A percentile compares a stretch with the other conserved stretches of the same genome.
Evolutionary conservation across 2,113 vertebrate species (phyloP).

Genomic region (Spermophilus dauricus): DNA sequence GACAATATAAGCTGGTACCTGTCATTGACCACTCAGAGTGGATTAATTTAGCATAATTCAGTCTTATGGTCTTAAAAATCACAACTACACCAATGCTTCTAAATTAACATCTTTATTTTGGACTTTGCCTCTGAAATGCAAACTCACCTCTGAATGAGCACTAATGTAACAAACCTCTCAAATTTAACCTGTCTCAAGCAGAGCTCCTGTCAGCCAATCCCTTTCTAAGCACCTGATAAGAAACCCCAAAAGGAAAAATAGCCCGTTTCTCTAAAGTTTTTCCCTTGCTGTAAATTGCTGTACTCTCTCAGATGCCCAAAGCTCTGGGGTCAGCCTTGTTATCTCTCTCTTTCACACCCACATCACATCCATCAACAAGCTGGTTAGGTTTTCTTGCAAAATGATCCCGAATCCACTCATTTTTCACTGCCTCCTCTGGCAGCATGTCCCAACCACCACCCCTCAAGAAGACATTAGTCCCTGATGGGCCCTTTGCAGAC

Average conservation of each 20-base stretch:
- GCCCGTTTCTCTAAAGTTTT: not conserved
- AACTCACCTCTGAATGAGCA: not conserved
- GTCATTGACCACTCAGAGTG: not conserved
- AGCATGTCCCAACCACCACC: not conserved
- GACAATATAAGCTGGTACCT: not conserved
- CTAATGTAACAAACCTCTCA: not conserved
- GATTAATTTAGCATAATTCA: slow-evolving; percentile 18
- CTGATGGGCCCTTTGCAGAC: fast-evolving
- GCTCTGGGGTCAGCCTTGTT: too few species aligned
- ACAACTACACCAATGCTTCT: not conserved
- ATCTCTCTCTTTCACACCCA: too few species aligned
- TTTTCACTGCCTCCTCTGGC: not conserved
- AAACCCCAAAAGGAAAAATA: not conserved
- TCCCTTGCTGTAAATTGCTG: too few species aligned
- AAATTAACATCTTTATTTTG: not conserved
- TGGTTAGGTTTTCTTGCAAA: not conserved
- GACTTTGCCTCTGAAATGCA: not conserved
- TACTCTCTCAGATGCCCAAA: not conserved
- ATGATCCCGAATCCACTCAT: not conserved
- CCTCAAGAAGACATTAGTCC: not conserved
- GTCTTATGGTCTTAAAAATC: slow-evolving; percentile 12
- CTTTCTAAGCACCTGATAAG: not conserved
- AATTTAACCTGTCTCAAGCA: not conserved
- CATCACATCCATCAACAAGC: not conserved
- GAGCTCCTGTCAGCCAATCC: not conserved